A percentile compares a stretch with the other conserved stretches of the same genome.
Conservation (phyloP, 1,140 invertebrate genomes). For the Ceratitis capitata region DNA sequence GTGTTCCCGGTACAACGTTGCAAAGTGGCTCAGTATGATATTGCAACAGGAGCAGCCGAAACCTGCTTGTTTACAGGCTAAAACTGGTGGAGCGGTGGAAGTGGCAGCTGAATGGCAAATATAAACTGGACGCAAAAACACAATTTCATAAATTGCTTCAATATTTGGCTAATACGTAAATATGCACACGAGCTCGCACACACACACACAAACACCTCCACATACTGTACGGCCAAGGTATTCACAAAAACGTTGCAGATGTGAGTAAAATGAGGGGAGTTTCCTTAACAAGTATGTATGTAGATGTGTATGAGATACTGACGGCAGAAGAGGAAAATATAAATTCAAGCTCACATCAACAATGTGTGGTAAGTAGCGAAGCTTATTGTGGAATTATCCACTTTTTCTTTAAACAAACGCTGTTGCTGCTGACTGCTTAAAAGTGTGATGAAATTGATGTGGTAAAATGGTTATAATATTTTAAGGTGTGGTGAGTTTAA, state of each 20-base stretch:
- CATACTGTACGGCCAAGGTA: not conserved
- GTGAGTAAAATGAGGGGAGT: not conserved
- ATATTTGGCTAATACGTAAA: slow-evolving; percentile 37
- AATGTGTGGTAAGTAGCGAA: not conserved
- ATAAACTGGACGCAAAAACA: slow-evolving; percentile 16
- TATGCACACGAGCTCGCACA: not conserved
- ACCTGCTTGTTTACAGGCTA: not conserved
- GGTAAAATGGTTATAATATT: too few species aligned
- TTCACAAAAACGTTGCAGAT: not conserved
- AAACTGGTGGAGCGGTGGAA: not conserved
- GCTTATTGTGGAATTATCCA: not conserved
- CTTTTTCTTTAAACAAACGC: too few species aligned
- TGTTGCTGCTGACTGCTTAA: too few species aligned
- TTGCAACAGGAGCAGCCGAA: not conserved
- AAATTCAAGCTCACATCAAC: not conserved
- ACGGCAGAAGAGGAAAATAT: not conserved
- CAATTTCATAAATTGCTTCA: slow-evolving; percentile 36
- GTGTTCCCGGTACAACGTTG: not conserved
- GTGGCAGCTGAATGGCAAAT: not conserved
- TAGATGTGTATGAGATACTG: too few species aligned
- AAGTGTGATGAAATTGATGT: too few species aligned
- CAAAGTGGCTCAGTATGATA: not conserved
- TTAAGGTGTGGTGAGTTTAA: too few species aligned
- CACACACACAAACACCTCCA: not conserved
- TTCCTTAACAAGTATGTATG: not conserved